Base-by-base conservation (phyloP, 2,888 invertebrate species). In the Nephrotoma flavescens region DNA sequence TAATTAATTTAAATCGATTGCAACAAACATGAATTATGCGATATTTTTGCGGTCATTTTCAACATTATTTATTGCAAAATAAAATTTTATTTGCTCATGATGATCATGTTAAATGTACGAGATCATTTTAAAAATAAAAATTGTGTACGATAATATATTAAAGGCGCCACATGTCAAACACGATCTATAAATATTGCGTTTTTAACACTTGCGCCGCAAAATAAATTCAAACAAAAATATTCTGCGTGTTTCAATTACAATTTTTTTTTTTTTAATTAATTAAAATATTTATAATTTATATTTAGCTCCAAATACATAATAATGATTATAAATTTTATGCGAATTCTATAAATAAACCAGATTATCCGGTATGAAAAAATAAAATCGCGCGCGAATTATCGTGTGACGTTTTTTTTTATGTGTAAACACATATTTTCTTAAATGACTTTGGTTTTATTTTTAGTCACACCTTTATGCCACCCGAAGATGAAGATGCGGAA, bases 111-210 rank as follows among this genome's bases (percentile, higher is more conserved):
- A 71, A 71, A 71, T 71, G 71, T 31, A 71, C 31, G 31, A 71
- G 71, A 71, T 71, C 71, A 71, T 31, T 71, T 71, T 31, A 71
- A 71, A 71, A 71, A 71, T 71, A 71, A 71, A 52, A 4, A 6
- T 52, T 52, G 52, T 52, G 3, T 41, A 83, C 15, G 12, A 84
- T 42, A 84, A 84, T 84, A 84, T 84, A 42, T 84, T 84, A 84
- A 84, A 84, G 84, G 84, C 84, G 84, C 84, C 84, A 84, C 84
- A 84, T 84, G 84, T 84, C 84, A 84, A 84, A 84, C 41, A 71
- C 12, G 3, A 84, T 84, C 84, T 42, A 84, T 42, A 84, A 84
- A 41, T 42, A 84, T 84, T 84, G 41, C 84, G n/a, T 42, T 42
- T 71, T 71, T 71, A 71, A 31, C 31, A 71, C 71, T 71, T 71